Evolutionary conservation across 2,888 invertebrate genomes (phyloP).

Genomic region (Erebia ligea): DNA sequence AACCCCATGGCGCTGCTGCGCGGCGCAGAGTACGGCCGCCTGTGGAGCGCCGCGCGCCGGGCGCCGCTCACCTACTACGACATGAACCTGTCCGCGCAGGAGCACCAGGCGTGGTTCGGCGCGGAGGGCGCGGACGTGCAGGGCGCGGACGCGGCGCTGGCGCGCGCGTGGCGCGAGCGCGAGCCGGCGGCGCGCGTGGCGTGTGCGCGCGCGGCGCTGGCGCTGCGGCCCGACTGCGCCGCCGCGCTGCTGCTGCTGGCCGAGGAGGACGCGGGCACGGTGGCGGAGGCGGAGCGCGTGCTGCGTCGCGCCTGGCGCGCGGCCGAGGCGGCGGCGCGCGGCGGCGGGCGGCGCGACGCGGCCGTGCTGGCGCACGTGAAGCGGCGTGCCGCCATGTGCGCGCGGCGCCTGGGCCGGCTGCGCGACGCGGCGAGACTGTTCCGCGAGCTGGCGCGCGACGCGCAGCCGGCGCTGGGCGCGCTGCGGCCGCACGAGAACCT

Average conservation of each 20-base stretch:
- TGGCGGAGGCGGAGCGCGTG: slow-evolving; percentile 85
- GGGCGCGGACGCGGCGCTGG: slow-evolving; percentile 85
- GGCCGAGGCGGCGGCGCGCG: slow-evolving; percentile 94
- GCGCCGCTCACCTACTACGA: slow-evolving; percentile 99
- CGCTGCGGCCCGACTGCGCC: slow-evolving; percentile 95
- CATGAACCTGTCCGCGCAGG: slow-evolving; percentile 99
- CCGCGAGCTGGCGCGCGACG: slow-evolving; percentile 97
- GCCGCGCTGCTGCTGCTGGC: slow-evolving; percentile 97
- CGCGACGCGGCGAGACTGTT: slow-evolving; percentile 98
- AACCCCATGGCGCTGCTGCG: slow-evolving; percentile 98
- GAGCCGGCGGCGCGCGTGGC: slow-evolving; percentile 93
- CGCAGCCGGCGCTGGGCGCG: slow-evolving; percentile 96
- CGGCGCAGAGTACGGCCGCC: slow-evolving; percentile 98
- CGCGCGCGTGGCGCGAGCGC: slow-evolving; percentile 97
- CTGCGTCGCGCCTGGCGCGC: slow-evolving; percentile 95
- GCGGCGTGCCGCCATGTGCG: slow-evolving; percentile 98
- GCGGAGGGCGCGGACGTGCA: slow-evolving; percentile 50
- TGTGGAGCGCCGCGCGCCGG: slow-evolving; percentile 94
- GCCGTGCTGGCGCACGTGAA: slow-evolving; percentile 98
- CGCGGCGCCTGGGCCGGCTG: slow-evolving; percentile 95
- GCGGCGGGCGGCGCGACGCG: slow-evolving; percentile 94
- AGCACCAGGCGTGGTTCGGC: slow-evolving; percentile 85
- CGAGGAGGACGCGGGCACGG: slow-evolving; percentile 97
- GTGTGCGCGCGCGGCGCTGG: slow-evolving; percentile 72
- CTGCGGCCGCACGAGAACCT: slow-evolving; percentile 96